These are phyloP conservation scores for Chlorodrepanis virens DNA, from an alignment of 2,113 vertebrate genomes.

Conservation along the genomic window DNA sequence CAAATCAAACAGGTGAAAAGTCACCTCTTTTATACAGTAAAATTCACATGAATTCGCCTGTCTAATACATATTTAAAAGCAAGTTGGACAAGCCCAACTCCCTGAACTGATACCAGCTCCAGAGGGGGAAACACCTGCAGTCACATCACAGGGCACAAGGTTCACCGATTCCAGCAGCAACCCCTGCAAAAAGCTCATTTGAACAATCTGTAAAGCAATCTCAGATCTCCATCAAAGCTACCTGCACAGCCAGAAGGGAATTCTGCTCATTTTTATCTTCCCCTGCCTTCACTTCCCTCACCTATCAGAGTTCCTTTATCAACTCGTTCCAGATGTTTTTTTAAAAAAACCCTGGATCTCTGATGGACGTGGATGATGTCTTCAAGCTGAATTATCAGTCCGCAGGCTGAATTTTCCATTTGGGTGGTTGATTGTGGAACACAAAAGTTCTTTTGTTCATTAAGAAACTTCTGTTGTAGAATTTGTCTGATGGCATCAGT, in stretches of 20 bases:
- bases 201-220: neutral
- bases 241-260: too few species aligned
- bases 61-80: neutral
- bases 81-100: neutral
- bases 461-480: too few species aligned
- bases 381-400: neutral
- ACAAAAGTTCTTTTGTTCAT: neutral
- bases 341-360: neutral
- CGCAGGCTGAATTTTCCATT: neutral
- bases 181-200: neutral
- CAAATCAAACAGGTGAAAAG: neutral
- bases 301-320: neutral
- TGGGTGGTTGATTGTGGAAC: neutral
- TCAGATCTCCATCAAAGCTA: too few species aligned
- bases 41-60: too few species aligned
- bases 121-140: neutral
- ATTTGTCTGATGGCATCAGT: neutral
- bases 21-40: neutral
- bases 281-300: too few species aligned
- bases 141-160: accelerated
- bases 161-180: neutral
- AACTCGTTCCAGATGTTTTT: neutral
- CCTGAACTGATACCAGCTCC: accelerated
- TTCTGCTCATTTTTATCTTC: too few species aligned
- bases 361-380: neutral